These are phyloP conservation scores for Pheucticus melanocephalus DNA, from an alignment of 2,113 vertebrate species.

Conservation along the genomic window DNA sequence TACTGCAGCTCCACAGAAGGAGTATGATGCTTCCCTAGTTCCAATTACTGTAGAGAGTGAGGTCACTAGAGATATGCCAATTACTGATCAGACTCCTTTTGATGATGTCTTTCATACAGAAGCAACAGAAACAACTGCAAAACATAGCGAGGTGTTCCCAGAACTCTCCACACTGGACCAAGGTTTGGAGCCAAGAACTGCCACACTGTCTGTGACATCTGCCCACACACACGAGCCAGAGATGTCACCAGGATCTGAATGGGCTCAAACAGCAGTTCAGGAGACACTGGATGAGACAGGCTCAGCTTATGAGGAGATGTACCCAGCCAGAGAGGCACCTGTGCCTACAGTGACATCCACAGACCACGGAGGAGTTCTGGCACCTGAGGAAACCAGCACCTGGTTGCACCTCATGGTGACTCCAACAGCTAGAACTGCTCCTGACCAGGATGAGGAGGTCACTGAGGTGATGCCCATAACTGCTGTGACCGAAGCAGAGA, in stretches of 20 bases:
- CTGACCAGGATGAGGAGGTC: background rate
- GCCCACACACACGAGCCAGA: background rate
- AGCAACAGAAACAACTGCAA: constrained; percentile 17
- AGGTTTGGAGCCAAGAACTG: background rate
- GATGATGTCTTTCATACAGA: constrained; percentile 30
- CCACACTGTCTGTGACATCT: background rate
- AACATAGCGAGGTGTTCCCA: background rate
- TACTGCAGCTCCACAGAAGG: constrained; percentile 36
- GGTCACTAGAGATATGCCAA: constrained; percentile 5
- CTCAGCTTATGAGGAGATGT: constrained; percentile 45
- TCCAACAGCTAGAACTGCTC: background rate
- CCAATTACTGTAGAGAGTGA: constrained; percentile 41
- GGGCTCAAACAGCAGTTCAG: background rate
- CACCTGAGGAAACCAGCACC: background rate
- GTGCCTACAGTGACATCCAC: background rate
- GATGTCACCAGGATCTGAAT: background rate
- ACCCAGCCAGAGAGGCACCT: background rate
- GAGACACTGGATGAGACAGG: constrained; percentile 20
- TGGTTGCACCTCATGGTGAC: background rate
- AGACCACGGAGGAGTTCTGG: background rate
- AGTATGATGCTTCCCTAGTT: constrained; percentile 26
- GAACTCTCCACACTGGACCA: background rate
- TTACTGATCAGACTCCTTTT: constrained; percentile 36
- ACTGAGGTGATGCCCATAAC: background rate
- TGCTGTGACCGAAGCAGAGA: background rate